Evolutionary conservation across 23 tunicate genomes (phyloP).

Genomic region (Ciona savignyi): DNA sequence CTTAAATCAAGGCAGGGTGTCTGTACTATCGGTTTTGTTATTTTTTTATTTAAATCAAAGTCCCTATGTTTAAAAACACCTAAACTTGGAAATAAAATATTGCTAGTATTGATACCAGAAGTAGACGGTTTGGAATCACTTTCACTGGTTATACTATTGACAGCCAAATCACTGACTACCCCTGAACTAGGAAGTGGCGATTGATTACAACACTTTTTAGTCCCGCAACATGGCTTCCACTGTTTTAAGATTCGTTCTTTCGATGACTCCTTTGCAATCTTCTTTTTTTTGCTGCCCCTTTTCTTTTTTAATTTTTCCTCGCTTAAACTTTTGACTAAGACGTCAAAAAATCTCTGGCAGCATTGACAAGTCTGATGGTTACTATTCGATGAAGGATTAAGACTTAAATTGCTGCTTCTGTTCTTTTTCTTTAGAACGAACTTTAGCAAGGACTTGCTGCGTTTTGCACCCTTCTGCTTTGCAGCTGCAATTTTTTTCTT

Average conservation of each 20-base stretch:
- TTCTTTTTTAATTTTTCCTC: not conserved
- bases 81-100: not conserved
- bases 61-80: not conserved
- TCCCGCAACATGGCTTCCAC: constrained; percentile 1
- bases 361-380: constrained; percentile 3
- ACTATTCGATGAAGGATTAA: not conserved
- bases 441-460: constrained; percentile 32
- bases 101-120: not conserved
- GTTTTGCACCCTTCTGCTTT: not conserved
- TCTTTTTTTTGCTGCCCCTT: not conserved
- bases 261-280: not conserved
- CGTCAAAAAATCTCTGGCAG: constrained; percentile 8
- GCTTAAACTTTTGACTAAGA: not conserved
- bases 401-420: not conserved
- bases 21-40: not conserved
- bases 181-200: constrained; percentile 28
- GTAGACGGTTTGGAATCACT: no score
- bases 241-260: constrained; percentile 2
- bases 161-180: no score
- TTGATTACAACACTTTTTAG: not conserved
- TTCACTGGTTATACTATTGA: no score
- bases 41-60: no score
- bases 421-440: constrained; percentile 30
- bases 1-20: not conserved
- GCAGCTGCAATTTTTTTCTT: constrained; percentile 4